Percentiles rank a stretch among this genome's conserved stretches.
phyloP scores from a whole-genome alignment of 2,797 vertebrate genomes.

The Semotilus atromaculatus region DNA sequence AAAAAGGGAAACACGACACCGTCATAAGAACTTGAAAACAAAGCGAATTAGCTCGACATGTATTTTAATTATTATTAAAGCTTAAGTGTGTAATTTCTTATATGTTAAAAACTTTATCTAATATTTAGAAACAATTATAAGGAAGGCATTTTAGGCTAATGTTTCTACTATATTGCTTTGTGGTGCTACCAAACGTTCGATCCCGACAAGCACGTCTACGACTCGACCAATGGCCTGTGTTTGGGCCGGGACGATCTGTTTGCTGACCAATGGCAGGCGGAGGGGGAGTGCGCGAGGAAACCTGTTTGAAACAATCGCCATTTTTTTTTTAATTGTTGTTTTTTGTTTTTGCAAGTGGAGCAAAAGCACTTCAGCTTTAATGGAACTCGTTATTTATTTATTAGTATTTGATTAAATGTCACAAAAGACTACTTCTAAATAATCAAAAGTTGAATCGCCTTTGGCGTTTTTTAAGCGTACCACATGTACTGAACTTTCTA shows the following conservation, averaged over 20 bases:
- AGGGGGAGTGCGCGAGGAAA: neutral
- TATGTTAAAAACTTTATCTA: neutral
- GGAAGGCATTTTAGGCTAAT: neutral
- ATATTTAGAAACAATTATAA: neutral
- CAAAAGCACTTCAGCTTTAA: neutral
- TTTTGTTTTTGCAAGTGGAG: too few relatives aligned
- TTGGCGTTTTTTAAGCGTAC: neutral
- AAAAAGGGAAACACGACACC: neutral
- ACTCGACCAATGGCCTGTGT: neutral
- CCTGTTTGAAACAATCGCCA: neutral
- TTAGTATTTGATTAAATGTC: neutral
- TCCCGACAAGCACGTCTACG: neutral
- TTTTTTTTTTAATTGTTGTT: neutral
- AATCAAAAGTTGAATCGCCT: neutral
- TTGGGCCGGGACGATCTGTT: neutral
- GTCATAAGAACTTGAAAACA: conserved; percentile 11
- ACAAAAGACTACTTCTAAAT: neutral
- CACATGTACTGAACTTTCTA: conserved; percentile 21
- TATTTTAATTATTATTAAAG: conserved; percentile 3
- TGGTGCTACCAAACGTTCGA: neutral
- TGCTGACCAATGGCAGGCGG: neutral
- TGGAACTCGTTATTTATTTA: neutral
- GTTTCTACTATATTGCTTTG: neutral
- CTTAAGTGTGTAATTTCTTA: neutral
- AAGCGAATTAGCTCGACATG: conserved; percentile 2